Percentiles rank a stretch among this genome's conserved stretches.
Conservation (phyloP, 2,888 invertebrate genomes). For the Dimorphilus gyrociliatus region DNA sequence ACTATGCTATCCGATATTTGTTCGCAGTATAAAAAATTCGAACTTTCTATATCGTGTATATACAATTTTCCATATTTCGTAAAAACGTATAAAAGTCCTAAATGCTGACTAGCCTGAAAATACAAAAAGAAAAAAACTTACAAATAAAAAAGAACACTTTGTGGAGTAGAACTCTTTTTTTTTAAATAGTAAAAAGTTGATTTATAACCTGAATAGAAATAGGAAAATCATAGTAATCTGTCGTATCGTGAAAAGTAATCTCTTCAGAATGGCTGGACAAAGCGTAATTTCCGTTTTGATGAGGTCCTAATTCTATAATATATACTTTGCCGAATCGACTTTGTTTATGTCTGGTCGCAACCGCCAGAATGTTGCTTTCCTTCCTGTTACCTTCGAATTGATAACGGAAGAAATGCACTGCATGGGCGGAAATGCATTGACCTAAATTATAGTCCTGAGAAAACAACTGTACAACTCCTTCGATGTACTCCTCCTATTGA, state of each 20-base stretch:
- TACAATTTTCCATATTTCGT: constrained; percentile 37
- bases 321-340: constrained; percentile 8
- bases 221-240: constrained; percentile 36
- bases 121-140: background rate
- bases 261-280: constrained; percentile 29
- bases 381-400: constrained; percentile 30
- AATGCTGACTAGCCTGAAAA: constrained; percentile 29
- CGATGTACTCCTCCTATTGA: constrained; percentile 30
- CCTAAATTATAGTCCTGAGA: constrained; percentile 31
- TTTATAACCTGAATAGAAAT: constrained; percentile 31
- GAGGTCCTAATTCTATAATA: constrained; percentile 36
- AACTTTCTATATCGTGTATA: constrained; percentile 36
- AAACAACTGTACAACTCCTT: constrained; percentile 34
- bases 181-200: background rate
- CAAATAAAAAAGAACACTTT: background rate
- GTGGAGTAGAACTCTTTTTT: background rate
- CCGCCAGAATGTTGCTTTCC: constrained; percentile 33
- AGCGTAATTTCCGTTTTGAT: constrained; percentile 34
- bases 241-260: constrained; percentile 28
- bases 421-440: constrained; percentile 35
- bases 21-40: constrained; percentile 24
- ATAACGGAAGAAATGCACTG: constrained; percentile 31
- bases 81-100: constrained; percentile 32
- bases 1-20: constrained; percentile 27
- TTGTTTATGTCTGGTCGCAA: constrained; percentile 22